phyloP scores from a whole-genome alignment of 2,888 invertebrate genomes.

The Sicus ferrugineus region DNA sequence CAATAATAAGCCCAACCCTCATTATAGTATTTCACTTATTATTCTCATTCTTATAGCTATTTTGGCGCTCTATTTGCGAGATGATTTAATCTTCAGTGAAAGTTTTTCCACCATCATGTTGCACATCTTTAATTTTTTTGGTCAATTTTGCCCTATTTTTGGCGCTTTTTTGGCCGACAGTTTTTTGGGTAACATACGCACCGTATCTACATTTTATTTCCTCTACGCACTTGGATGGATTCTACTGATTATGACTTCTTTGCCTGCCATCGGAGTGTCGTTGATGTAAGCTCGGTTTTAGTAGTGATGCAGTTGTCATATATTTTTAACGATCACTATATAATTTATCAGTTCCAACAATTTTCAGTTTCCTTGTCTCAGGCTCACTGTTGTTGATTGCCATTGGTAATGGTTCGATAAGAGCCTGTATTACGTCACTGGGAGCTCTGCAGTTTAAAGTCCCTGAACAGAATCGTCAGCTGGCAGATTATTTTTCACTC shows the following conservation, averaged over 20 bases:
- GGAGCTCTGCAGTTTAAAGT: constrained; percentile 74
- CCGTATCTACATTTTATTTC: constrained; percentile 70
- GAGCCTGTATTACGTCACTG: constrained; percentile 75
- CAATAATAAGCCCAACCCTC: too few relatives aligned
- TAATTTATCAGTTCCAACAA: not conserved
- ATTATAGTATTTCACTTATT: too few relatives aligned
- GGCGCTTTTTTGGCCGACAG: constrained; percentile 75
- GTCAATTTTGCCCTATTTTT: constrained; percentile 72
- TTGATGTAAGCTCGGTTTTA: constrained; percentile 47
- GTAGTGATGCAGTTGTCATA: constrained; percentile 40
- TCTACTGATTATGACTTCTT: constrained; percentile 67
- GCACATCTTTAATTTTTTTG: constrained; percentile 71
- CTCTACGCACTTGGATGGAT: constrained; percentile 68
- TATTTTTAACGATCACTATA: not conserved
- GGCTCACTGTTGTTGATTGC: constrained; percentile 71
- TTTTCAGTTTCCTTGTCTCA: constrained; percentile 66
- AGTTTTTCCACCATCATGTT: constrained; percentile 68
- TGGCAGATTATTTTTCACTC: constrained; percentile 72
- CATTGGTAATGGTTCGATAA: constrained; percentile 75
- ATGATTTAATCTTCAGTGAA: constrained; percentile 67
- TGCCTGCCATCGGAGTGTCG: constrained; percentile 55
- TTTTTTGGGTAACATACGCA: constrained; percentile 68
- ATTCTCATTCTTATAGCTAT: constrained; percentile 71
- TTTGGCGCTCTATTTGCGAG: constrained; percentile 70
- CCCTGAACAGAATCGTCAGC: constrained; percentile 67